A percentile compares a stretch with the other conserved stretches of the same genome.
phyloP scores from a whole-genome alignment of 2,888 invertebrate species.

The Drosophila affinis region DNA sequence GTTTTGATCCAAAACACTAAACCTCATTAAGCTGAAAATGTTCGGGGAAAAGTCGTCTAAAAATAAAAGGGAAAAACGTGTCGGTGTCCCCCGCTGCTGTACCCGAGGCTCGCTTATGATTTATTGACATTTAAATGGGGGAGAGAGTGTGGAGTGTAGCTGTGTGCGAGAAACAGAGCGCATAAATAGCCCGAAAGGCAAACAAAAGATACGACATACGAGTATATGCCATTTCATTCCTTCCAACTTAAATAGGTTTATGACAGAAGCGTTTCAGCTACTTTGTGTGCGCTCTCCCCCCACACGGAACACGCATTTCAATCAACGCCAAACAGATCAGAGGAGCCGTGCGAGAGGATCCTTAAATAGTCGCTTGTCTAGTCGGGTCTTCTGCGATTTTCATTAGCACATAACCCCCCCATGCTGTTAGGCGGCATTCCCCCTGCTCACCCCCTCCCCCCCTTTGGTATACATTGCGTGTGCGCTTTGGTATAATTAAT shows the following conservation, averaged over 20 bases:
- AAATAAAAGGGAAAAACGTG: conserved; percentile 52
- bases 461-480: conserved; percentile 13
- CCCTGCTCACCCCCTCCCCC: no score
- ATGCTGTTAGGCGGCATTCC: conserved; percentile 27
- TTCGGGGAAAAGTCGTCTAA: conserved; percentile 32
- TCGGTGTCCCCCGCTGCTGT: conserved; percentile 24
- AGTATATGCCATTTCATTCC: conserved; percentile 12
- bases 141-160: conserved; percentile 6
- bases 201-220: conserved; percentile 5
- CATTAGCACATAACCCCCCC: conserved; percentile 45
- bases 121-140: conserved; percentile 73
- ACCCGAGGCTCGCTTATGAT: conserved; percentile 56
- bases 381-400: conserved; percentile 20
- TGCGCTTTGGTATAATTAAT: conserved; percentile 61
- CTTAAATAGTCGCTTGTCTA: conserved; percentile 47
- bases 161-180: conserved; percentile 37
- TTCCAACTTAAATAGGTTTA: conserved; percentile 30
- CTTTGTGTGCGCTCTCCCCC: conserved; percentile 6
- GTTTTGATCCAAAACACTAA: conserved; percentile 62
- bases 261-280: conserved; percentile 37
- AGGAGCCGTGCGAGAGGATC: conserved; percentile 38
- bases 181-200: conserved; percentile 39
- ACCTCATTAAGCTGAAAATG: conserved; percentile 56
- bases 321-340: conserved; percentile 43
- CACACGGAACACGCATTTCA: conserved; percentile 27